Base-by-base conservation (phyloP, 1,140 invertebrate genomes). In the Musca domestica region DNA sequence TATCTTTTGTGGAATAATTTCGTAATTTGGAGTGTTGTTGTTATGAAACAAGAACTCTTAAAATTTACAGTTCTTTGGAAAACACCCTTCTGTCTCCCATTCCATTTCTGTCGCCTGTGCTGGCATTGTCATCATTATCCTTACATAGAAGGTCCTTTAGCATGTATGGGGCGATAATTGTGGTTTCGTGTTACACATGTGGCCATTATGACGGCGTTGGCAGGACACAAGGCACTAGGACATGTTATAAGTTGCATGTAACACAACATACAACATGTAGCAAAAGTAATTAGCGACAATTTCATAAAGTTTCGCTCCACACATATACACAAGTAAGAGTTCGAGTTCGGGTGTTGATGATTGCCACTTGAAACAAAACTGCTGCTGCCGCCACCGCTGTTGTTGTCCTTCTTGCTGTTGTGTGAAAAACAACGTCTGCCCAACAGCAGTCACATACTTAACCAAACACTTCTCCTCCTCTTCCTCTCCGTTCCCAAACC, bases 171-270 rank as follows among this genome's bases (percentile, higher is more conserved):
- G 56, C 34, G 56, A 61, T 64, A 49, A 64, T 49, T 64, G 63
- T 64, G 63, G 63, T 64, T 64, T 64, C 63, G 34, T 64, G 63
- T 64, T 64, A 64, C 63, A 64, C 61, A 64, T 22, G 34, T 64
- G 63, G 12, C 23, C 41, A 25, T 64, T 41, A 41, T 41, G 34
- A 12, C 34, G 34, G 10, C 34, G 34, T 41, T 5, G 6, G 10
- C 4, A 12, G 34, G 34, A 41, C 34, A 41, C 10, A 41, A 41
- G 27, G 27, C 34, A 41, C 10, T 10, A 41, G 27, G 27, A 30
- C 27, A 30, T 23, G 54, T 64, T 64, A n/a, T n/a, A n/a, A n/a
- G n/a, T n/a, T n/a, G n/a, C n/a, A n/a, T n/a, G 23, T 22, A 46
- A 27, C 23, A 64, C 14, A 23, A 22, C 17, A 64, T 30, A 34